Evolutionary conservation across 1,140 invertebrate species (phyloP), one percentile per base, ranked within the genome.

Genomic region (Aplysia californica): DNA sequence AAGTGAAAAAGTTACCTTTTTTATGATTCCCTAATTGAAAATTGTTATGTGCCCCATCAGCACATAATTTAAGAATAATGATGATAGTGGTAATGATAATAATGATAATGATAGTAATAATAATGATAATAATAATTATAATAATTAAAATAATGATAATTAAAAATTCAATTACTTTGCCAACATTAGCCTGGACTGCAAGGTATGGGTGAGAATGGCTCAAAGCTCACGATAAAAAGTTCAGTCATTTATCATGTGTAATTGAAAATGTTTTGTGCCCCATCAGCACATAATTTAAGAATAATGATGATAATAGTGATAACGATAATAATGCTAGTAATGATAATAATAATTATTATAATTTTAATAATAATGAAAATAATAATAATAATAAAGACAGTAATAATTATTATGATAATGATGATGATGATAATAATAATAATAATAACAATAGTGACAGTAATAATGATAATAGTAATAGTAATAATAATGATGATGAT

Each of bases 161-260:
- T 31, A 66, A 6, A 20, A 31, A 33, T 10, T 21, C 31, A 61
- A 26, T 61, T 21, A 10, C 18, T 29, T 18, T 50, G 98, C 97
- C 0, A 98, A 98, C 87, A 95, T 99, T n/a, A 93, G 96, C 61
- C 96, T 95, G 0, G 94, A 96, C 84, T 99, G 99, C 88, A 96
- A 96, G 85, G 98, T 91, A 64, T 76, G 67, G 21, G 29, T 20
- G 56, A n/a, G n/a, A n/a, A n/a, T n/a, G n/a, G n/a, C n/a, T n/a
- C n/a, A n/a, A n/a, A n/a, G n/a, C n/a, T n/a, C n/a, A n/a, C n/a
- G n/a, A n/a, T n/a, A n/a, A n/a, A n/a, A n/a, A n/a, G n/a, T n/a
- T n/a, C n/a, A n/a, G n/a, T n/a, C n/a, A n/a, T n/a, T n/a, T n/a
- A n/a, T n/a, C n/a, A n/a, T n/a, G n/a, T n/a, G n/a, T n/a, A n/a